Percentiles rank a stretch among this genome's conserved stretches.
Evolutionary conservation across 1,140 invertebrate genomes (phyloP).

Genomic region (Helicorthomorpha holstii): DNA sequence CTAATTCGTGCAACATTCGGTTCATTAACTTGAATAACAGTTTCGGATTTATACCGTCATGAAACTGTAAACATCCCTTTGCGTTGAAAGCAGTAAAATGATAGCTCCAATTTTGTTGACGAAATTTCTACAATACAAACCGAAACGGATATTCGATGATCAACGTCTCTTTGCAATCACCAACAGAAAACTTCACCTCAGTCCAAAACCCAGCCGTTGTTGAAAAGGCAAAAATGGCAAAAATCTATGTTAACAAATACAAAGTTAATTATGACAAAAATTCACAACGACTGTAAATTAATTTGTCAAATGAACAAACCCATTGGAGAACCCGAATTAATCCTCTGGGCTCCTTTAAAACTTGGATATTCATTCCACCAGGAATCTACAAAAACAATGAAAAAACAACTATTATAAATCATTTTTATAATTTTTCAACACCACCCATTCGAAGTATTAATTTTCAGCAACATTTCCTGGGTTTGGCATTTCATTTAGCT

Average conservation of each 20-base stretch:
- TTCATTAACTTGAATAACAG: too few species aligned
- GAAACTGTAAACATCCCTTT: not conserved
- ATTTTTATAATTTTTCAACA: too few species aligned
- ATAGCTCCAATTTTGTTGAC: not conserved
- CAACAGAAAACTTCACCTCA: slow-evolving; percentile 12
- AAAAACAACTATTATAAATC: too few species aligned
- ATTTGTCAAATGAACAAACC: slow-evolving; percentile 20
- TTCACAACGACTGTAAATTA: slow-evolving; percentile 6
- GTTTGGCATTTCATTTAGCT: too few species aligned
- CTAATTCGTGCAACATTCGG: too few species aligned
- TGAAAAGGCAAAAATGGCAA: slow-evolving; percentile 40
- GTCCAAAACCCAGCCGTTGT: slow-evolving; percentile 32
- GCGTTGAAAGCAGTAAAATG: not conserved
- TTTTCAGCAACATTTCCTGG: too few species aligned
- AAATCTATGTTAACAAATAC: slow-evolving; percentile 23
- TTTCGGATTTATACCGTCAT: too few species aligned
- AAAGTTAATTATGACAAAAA: not conserved
- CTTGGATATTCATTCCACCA: slow-evolving; percentile 32
- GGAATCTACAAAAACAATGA: too few species aligned
- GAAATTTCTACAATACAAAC: slow-evolving; percentile 14
- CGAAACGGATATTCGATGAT: slow-evolving; percentile 26
- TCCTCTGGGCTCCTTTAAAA: slow-evolving; percentile 37
- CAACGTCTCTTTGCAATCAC: slow-evolving; percentile 8
- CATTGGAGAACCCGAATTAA: slow-evolving; percentile 40
- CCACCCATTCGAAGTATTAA: too few species aligned